Evolutionary conservation across 1,140 invertebrate genomes (phyloP).

Genomic region (Heliothis subflexa): DNA sequence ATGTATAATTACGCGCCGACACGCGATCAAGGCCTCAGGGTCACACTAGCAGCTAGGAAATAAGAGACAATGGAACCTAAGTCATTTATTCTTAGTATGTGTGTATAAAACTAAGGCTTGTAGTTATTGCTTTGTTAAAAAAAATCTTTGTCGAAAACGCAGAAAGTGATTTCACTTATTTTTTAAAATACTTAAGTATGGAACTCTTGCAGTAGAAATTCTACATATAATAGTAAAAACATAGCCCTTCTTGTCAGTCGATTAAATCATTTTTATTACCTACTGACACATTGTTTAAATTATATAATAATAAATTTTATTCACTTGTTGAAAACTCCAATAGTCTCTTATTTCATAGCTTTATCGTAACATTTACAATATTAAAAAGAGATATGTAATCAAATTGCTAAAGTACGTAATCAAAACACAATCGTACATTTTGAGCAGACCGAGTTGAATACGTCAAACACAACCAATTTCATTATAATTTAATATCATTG

Average conservation of each 20-base stretch:
- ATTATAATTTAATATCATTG: not conserved
- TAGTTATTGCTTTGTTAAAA: not conserved
- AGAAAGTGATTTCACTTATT: too few relatives aligned
- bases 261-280: too few relatives aligned
- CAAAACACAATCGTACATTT: constrained; percentile 9
- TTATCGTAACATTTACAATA: constrained; percentile 19
- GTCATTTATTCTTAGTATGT: not conserved
- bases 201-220: too few relatives aligned
- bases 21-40: constrained; percentile 40
- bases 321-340: not conserved
- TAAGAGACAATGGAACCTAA: constrained; percentile 8
- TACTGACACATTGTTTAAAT: not conserved
- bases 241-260: too few relatives aligned
- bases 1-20: constrained; percentile 12
- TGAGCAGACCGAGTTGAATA: constrained; percentile 15
- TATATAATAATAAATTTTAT: not conserved
- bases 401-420: constrained; percentile 31
- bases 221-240: too few relatives aligned
- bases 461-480: constrained; percentile 40
- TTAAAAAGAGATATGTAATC: constrained; percentile 34
- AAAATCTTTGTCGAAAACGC: not conserved
- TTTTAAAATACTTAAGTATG: too few relatives aligned
- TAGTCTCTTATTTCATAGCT: constrained; percentile 8
- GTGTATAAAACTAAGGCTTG: not conserved
- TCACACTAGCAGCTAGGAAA: constrained; percentile 31